Evolutionary conservation across 1,140 invertebrate genomes (phyloP), one percentile per base, ranked within the genome.

Genomic region (Trachymyrmex cornetzi): DNA sequence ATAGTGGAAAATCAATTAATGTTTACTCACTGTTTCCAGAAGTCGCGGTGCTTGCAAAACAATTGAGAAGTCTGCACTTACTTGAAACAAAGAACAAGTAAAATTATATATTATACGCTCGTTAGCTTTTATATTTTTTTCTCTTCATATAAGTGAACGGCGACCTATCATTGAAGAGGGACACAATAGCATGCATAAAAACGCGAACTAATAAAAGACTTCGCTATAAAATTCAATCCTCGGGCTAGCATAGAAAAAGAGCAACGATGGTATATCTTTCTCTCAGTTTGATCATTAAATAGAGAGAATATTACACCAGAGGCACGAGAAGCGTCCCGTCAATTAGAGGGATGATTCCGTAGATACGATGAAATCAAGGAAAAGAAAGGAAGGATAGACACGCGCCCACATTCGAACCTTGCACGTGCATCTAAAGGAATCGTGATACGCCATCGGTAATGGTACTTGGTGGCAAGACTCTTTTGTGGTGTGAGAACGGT

Each of bases 401-500:
- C 30, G 22, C 48, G 63, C 44, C 34, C 48, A 59, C 64, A 30
- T n/a, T 44, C 30, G 77, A 69, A 44, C 22, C 0, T 38, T 14
- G 53, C 66, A 22, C 12, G 72, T 66, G 74, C 44, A 75, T 77
- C 86, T 84, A 67, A n/a, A 74, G 59, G n/a, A 69, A 50, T 48
- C 38, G 72, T 57, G 86, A 75, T 53, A 64, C 67, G 64, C 64
- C 53, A 11, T 48, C 66, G 64, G 84, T 87, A 89, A 90, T 91
- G 75, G 82, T 85, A 91, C 89, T 92, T 81, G 89, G 87, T 89
- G 86, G 88, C 88, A 87, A 87, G 81, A 88, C 88, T 89, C 87
- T 88, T 87, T 89, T 87, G 89, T 89, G 91, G 90, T 87, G 89
- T 87, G 92, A 92, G 93, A 92, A 91, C 87, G 88, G 90, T 91